Evolutionary conservation across 2,888 invertebrate genomes (phyloP), one percentile per base, ranked within the genome.

Genomic region (Rhamphomyia laevipes): DNA sequence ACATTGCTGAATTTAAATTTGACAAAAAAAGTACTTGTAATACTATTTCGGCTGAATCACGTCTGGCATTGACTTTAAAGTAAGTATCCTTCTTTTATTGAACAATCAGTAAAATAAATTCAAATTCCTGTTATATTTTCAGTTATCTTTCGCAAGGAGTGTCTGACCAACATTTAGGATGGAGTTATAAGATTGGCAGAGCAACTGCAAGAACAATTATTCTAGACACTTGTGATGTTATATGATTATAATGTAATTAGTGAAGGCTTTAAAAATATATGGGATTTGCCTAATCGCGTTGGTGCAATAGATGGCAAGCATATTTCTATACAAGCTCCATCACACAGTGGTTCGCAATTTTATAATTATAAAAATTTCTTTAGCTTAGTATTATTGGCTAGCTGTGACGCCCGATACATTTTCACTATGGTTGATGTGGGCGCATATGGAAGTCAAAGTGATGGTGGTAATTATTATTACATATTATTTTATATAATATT

Each of bases 291-390:
- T 4, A 53, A 57, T 43, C 60, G 59, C 43, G 45, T 55, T 2
- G 57, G 56, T 11, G 51, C 54, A 10, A 51, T 58, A 11, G 58
- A 58, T 41, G 58, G 60, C 1, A 60, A 57, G 45, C 58, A 61
- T 42, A 48, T 59, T 10, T 9, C 41, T 10, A 56, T 60, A 12
- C 47, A 57, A 53, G 47, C 51, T 27, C 58, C 59, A 18, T 11
- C 47, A 42, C 52, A 57, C 23, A 57, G 51, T 44, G 58, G 57
- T 15, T 46, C 54, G 11, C 7, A 44, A 13, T 60, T 42, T 45
- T 55, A 43, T 38, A 60, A 59, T 49, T 59, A 59, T 41, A 55
- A 59, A 43, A 52, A 55, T 43, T 33, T 33, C 17, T 57, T 46
- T 35, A 51, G 49, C 18, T 49, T 57, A n/a, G n/a, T n/a, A n/a